These are phyloP conservation scores for Drosophila falleni DNA, from an alignment of 2,888 invertebrate species.

Conservation along the genomic window DNA sequence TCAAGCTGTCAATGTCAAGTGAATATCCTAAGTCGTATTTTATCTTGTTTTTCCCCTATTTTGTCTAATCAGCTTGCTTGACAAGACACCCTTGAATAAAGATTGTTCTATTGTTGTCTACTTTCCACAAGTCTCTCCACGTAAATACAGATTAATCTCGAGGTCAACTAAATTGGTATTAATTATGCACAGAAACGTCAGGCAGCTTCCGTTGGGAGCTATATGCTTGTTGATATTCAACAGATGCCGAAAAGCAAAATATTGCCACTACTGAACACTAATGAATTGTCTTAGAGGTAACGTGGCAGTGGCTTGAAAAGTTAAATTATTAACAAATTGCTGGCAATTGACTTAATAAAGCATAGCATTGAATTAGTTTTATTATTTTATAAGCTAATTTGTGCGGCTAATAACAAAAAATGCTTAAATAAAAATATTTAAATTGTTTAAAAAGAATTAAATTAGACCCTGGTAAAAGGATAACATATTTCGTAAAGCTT, in stretches of 20 bases:
- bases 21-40: too few species aligned
- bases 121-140: constrained; percentile 1
- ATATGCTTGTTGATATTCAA: constrained; percentile 6
- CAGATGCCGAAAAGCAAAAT: constrained; percentile 5
- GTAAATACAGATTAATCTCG: neutral
- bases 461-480: constrained; percentile 20
- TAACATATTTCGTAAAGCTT: constrained; percentile 35
- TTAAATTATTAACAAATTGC: neutral
- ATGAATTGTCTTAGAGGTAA: neutral
- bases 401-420: neutral
- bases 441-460: too few species aligned
- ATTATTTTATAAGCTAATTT: neutral
- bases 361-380: neutral
- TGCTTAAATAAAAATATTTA: neutral
- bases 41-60: neutral
- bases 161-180: constrained; percentile 16
- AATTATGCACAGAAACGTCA: constrained; percentile 24
- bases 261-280: neutral
- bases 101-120: neutral
- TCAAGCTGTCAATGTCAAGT: too few species aligned
- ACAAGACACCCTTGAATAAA: neutral
- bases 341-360: neutral
- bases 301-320: neutral
- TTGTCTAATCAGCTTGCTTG: neutral
- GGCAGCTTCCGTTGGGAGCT: neutral